A percentile compares a stretch with the other conserved stretches of the same genome.
Evolutionary conservation across 2,888 invertebrate genomes (phyloP).

Genomic region (Eueremaeus valkanovi): DNA sequence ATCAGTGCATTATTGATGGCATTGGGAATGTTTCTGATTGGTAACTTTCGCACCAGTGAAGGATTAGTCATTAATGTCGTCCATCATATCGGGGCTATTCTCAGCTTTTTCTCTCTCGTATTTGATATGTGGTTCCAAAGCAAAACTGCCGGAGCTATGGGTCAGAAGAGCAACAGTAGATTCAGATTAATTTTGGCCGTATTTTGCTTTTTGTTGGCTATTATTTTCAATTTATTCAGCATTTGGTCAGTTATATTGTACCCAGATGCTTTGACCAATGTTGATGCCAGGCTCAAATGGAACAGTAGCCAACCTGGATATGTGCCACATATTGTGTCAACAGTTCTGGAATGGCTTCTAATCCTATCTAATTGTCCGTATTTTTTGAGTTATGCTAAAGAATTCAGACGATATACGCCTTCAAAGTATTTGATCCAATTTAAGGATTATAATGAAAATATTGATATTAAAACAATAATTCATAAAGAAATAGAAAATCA

Average conservation of each 20-base stretch:
- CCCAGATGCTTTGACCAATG: background rate
- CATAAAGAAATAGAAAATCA: too few species aligned
- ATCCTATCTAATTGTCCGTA: background rate
- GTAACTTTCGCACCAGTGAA: constrained; percentile 9
- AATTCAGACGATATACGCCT: background rate
- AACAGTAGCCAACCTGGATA: constrained; percentile 6
- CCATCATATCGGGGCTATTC: background rate
- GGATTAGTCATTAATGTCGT: background rate
- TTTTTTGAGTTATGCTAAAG: background rate
- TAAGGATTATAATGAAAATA: background rate
- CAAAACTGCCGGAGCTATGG: background rate
- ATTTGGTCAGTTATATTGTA: background rate
- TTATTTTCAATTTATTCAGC: background rate
- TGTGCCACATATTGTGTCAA: background rate
- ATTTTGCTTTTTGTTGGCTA: background rate
- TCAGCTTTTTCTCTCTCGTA: background rate
- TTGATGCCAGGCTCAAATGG: background rate
- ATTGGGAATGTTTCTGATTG: background rate
- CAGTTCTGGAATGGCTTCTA: background rate
- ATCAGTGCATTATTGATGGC: background rate
- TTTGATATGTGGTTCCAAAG: background rate
- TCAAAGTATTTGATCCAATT: background rate
- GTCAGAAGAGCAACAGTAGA: background rate
- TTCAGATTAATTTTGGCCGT: background rate
- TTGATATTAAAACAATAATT: too few species aligned